Percentiles rank a stretch among this genome's conserved stretches.
Conservation (phyloP, 2,888 invertebrate species). For the Chrysolina americana region DNA sequence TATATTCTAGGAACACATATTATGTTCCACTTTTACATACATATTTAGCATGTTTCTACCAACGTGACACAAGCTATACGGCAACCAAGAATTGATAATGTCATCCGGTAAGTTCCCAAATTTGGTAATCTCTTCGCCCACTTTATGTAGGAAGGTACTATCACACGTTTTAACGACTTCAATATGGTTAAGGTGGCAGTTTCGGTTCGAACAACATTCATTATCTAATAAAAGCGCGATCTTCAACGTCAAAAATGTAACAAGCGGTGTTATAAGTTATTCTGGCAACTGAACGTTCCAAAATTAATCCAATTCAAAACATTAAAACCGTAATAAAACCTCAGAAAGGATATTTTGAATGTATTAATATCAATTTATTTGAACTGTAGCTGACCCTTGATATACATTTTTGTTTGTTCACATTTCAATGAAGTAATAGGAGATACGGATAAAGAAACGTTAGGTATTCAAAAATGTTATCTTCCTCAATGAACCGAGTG, state of each 20-base stretch:
- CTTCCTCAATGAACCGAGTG: conserved; percentile 1
- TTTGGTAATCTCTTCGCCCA: conserved; percentile 5
- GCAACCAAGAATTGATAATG: background rate
- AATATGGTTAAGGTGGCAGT: no score
- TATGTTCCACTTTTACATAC: background rate
- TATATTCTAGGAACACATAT: no score
- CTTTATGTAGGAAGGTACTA: background rate
- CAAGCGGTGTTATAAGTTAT: no score
- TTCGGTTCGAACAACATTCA: no score
- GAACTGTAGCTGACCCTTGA: conserved; percentile 20
- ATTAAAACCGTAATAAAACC: background rate
- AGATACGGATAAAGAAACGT: conserved; percentile 26
- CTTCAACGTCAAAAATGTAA: no score
- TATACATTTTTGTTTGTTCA: conserved; percentile 16
- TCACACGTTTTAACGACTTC: no score
- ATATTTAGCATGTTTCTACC: background rate
- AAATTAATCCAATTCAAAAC: background rate
- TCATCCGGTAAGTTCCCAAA: background rate
- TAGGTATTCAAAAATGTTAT: conserved; percentile 13
- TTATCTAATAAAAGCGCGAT: no score
- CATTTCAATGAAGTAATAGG: conserved; percentile 9
- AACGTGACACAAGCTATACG: background rate
- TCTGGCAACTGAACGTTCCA: no score
- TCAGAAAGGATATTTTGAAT: background rate
- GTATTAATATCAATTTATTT: conserved; percentile 10